Percentiles rank a stretch among this genome's conserved stretches.
Evolutionary conservation across 1,140 invertebrate species (phyloP).

Genomic region (Philopotamus ludificatus): DNA sequence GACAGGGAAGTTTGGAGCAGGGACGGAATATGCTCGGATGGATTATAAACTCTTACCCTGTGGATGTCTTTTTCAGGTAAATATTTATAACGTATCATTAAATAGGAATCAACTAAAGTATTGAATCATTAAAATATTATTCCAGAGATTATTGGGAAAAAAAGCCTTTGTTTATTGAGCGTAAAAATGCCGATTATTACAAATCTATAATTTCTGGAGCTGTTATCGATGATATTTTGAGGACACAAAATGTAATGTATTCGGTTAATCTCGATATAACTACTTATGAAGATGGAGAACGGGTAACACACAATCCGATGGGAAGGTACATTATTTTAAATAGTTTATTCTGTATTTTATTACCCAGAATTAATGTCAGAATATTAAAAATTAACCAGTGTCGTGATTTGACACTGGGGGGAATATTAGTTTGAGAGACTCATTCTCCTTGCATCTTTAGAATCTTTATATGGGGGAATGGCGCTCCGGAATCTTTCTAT

Average conservation of each 20-base stretch:
- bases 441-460: background rate
- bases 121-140: conserved; percentile 19
- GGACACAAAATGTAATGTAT: conserved; percentile 74
- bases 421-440: no score
- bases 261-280: conserved; percentile 90
- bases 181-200: conserved; percentile 68
- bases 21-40: conserved; percentile 6
- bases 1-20: background rate
- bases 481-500: background rate
- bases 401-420: background rate
- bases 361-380: background rate
- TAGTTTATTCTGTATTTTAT: conserved; percentile 6
- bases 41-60: background rate
- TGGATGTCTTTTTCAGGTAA: conserved; percentile 14
- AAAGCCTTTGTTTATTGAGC: conserved; percentile 71
- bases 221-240: conserved; percentile 75
- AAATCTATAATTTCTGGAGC: conserved; percentile 71
- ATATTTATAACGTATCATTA: background rate
- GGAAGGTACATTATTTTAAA: conserved; percentile 58
- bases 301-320: conserved; percentile 85
- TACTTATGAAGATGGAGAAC: conserved; percentile 72
- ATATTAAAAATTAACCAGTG: background rate
- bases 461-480: background rate
- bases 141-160: conserved; percentile 73
- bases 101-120: background rate